Evolutionary conservation across 2,797 vertebrate genomes (phyloP).

Genomic region (Sebastes hopkinsi): DNA sequence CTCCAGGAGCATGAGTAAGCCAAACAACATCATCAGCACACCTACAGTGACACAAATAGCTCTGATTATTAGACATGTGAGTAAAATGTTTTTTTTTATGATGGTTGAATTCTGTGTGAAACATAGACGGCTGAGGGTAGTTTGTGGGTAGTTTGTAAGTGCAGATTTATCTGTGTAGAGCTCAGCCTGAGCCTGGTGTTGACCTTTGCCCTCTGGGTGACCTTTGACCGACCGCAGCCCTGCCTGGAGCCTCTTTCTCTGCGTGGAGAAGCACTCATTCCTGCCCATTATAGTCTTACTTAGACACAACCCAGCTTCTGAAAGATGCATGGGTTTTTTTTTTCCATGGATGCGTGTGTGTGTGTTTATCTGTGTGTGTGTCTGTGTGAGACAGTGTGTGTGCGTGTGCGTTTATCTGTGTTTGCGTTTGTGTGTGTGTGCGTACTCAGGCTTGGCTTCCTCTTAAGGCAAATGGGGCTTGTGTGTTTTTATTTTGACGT

Average conservation of each 20-base stretch:
- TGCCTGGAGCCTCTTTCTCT: conserved; percentile 45
- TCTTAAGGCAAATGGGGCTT: conserved; percentile 40
- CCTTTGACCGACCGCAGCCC: conserved; percentile 44
- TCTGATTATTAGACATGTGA: background rate
- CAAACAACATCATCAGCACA: background rate
- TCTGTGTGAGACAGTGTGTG: conserved; percentile 6
- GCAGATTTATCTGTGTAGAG: background rate
- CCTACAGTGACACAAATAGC: background rate
- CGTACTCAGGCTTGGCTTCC: conserved; percentile 17
- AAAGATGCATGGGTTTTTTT: conserved; percentile 64
- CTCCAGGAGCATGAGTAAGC: background rate
- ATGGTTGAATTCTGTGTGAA: background rate
- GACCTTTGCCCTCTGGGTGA: conserved; percentile 59
- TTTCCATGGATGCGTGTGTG: conserved; percentile 19
- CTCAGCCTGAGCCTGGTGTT: conserved; percentile 4
- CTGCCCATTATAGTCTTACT: conserved; percentile 48
- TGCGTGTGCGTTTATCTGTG: conserved; percentile 5
- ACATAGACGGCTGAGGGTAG: background rate
- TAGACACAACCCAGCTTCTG: conserved; percentile 42
- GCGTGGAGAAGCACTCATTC: conserved; percentile 39
- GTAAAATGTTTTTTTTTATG: background rate
- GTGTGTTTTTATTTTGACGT: conserved; percentile 35
- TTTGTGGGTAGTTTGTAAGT: conserved; percentile 8
- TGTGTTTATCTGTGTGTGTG: background rate
- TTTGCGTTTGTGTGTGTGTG: background rate